Conservation (phyloP, 2,888 invertebrate species). For the Penaeus monodon region DNA sequence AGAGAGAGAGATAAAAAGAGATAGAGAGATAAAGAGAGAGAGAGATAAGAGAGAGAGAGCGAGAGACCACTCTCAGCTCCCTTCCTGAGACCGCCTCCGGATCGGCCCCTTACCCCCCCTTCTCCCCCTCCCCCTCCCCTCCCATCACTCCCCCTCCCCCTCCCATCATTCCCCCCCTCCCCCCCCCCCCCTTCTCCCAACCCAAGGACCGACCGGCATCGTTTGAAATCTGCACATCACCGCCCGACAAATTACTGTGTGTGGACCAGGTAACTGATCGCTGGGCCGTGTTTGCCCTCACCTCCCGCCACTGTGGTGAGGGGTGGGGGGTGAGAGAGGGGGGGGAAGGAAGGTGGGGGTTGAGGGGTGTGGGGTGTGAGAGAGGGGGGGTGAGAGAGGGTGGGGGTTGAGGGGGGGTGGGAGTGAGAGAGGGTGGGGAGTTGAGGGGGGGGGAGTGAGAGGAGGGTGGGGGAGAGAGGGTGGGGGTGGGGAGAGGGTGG, state of each 20-base stretch:
- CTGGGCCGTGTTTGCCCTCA: not conserved
- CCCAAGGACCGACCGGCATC: no score
- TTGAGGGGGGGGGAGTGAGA: not conserved
- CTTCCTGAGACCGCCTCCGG: no score
- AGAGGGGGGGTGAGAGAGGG: not conserved
- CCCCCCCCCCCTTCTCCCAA: no score
- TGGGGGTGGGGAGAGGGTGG: not conserved
- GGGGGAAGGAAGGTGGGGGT: not conserved
- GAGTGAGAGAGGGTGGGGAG: not conserved
- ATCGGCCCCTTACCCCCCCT: no score
- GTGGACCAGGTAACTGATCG: slow-evolving; percentile 32
- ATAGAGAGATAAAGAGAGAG: no score
- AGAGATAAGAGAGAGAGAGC: no score
- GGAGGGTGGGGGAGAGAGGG: not conserved
- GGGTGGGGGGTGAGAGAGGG: not conserved
- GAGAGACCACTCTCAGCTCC: no score
- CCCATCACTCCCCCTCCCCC: no score
- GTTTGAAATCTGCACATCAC: slow-evolving; percentile 16
- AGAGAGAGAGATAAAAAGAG: no score
- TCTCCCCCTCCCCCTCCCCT: no score
- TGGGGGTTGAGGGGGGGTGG: not conserved
- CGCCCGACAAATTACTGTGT: slow-evolving; percentile 31
- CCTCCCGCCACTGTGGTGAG: not conserved
- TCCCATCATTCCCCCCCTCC: no score
- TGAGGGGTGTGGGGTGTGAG: not conserved